A percentile compares a stretch with the other conserved stretches of the same genome.
Conservation (phyloP, 2,113 vertebrate genomes). For the Ictalurus furcatus region DNA sequence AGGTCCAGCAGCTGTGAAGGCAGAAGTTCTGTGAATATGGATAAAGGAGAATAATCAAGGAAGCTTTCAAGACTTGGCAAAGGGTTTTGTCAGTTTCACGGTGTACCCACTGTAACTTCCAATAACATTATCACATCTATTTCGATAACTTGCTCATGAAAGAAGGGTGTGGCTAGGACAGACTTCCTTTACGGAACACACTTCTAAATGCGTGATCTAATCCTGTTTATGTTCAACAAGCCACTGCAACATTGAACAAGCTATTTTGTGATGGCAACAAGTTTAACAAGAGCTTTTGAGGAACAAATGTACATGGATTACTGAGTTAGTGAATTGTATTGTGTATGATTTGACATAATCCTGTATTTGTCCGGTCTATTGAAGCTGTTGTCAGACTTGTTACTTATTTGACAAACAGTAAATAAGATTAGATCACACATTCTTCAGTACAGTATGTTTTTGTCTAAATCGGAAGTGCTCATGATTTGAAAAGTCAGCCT, state of each 20-base stretch:
- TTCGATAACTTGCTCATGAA: not conserved
- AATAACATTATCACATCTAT: not conserved
- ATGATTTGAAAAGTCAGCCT: not conserved
- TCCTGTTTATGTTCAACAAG: not conserved
- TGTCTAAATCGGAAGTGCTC: not conserved
- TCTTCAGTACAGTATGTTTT: not conserved
- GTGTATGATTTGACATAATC: not conserved
- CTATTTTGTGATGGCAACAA: not conserved
- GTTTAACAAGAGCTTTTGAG: not conserved
- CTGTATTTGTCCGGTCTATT: not conserved
- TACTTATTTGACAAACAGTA: not conserved
- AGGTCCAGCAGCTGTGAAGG: too few species aligned
- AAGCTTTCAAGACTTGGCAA: not conserved
- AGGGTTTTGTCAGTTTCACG: not conserved
- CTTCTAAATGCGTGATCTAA: not conserved
- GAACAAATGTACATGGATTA: constrained; percentile 5
- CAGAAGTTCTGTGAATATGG: not conserved
- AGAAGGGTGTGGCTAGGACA: not conserved
- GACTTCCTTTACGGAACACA: not conserved
- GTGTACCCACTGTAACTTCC: not conserved
- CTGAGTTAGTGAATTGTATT: not conserved
- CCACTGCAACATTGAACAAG: not conserved
- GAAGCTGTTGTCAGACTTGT: too few species aligned
- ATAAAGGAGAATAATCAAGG: not conserved
- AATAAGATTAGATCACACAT: not conserved